Evolutionary conservation across 2,797 vertebrate species (phyloP), one percentile per base, ranked within the genome.

Genomic region (Gallirallus australis): DNA sequence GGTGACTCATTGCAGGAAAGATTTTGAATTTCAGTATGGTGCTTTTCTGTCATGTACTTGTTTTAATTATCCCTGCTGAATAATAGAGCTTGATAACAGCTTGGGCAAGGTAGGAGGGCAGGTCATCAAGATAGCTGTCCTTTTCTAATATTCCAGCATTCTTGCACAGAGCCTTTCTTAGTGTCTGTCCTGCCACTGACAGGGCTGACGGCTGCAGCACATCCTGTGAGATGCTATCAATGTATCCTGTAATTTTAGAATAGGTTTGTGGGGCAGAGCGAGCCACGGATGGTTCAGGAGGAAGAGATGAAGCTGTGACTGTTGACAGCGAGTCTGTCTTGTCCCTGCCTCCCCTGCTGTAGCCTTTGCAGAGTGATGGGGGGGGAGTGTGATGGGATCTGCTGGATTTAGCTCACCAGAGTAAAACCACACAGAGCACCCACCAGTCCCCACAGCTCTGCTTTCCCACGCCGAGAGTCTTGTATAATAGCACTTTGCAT

Each of bases 41-140:
- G 47, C 69, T 88, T 60, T 84, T n/a, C 69, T 45, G 6, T 64
- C 65, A 3, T 12, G 8, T 45, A 18, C 64, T 73, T 2, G 40
- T 68, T 92, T 94, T 96, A 91, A 96, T 95, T 82, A 89, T 56
- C 57, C 54, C 52, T 37, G 82, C 76, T 63, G 92, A 78, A 91
- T 77, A 90, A 33, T 0, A 48, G 56, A 47, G 69, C 78, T 87
- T 45, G 95, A 61, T 72, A 81, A 75, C 33, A 84, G 79, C 68
- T 61, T 18, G 7, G 61, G 37, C 82, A 57, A 79, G 79, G 72
- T 30, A 79, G 93, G 90, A 86, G 90, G 92, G 90, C 82, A 96
- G 97, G 96, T 97, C 96, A 96, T 93, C 84, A 42, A 93, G 96
- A 91, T 91, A 86, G 75, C 25, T 70, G 89, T 84, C 79, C 76